Evolutionary conservation across 2,113 vertebrate species (phyloP).

Genomic region (Ursus arctos): DNA sequence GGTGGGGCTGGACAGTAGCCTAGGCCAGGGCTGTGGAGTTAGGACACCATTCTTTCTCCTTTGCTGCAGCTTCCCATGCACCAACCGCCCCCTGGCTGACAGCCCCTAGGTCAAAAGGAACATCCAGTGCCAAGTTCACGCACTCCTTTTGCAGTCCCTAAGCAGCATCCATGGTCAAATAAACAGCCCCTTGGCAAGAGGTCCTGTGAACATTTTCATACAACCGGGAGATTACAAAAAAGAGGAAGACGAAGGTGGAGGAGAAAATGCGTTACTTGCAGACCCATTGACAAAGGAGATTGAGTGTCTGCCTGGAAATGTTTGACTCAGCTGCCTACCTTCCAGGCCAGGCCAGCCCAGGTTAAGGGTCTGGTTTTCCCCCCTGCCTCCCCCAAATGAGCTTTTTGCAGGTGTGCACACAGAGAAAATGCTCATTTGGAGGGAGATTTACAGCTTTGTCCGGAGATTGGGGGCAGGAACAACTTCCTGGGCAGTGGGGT

Average conservation of each 20-base stretch:
- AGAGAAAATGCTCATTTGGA: neutral
- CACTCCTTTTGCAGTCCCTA: neutral
- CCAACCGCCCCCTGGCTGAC: neutral
- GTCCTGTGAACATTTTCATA: neutral
- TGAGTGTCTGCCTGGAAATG: conserved; percentile 18
- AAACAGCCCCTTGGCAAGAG: neutral
- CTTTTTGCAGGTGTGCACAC: neutral
- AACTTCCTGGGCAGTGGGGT: neutral
- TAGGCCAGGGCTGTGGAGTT: neutral
- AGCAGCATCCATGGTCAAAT: neutral
- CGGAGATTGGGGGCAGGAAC: neutral
- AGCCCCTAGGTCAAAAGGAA: neutral
- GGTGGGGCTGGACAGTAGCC: neutral
- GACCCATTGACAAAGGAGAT: neutral
- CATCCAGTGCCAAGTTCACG: neutral
- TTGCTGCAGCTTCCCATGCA: neutral
- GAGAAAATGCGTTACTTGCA: neutral
- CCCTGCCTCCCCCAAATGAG: neutral
- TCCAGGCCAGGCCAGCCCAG: neutral
- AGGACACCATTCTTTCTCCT: too few relatives aligned
- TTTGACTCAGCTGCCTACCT: neutral
- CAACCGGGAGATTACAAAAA: neutral
- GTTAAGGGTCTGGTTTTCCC: neutral
- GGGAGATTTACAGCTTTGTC: conserved; percentile 15
- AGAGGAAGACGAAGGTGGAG: neutral